Evolutionary conservation across 2,888 invertebrate genomes (phyloP).

Genomic region (Lithophane socia): DNA sequence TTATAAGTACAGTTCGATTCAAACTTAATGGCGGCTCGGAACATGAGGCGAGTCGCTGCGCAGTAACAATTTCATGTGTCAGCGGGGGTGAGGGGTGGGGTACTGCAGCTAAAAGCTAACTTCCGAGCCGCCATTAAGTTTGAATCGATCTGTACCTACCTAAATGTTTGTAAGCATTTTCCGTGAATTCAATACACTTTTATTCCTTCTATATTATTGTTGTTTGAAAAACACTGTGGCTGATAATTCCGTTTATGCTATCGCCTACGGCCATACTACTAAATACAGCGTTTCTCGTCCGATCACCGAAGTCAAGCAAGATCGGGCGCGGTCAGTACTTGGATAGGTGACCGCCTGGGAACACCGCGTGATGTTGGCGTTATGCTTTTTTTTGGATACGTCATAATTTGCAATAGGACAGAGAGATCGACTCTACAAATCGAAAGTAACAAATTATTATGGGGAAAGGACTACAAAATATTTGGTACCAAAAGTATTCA

Average conservation of each 20-base stretch:
- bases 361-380: slow-evolving; percentile 77
- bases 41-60: too few species aligned
- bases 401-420: neutral
- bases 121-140: too few species aligned
- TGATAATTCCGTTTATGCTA: neutral
- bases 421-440: too few species aligned
- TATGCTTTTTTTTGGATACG: neutral
- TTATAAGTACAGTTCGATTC: neutral
- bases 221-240: neutral
- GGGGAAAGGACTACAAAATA: too few species aligned
- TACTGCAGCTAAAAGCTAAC: too few species aligned
- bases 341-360: slow-evolving; percentile 81
- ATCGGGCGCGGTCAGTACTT: slow-evolving; percentile 82
- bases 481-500: too few species aligned
- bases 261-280: slow-evolving; percentile 77
- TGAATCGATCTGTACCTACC: too few species aligned
- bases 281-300: slow-evolving; percentile 77
- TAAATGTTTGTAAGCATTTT: neutral
- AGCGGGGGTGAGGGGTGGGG: too few species aligned
- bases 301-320: slow-evolving; percentile 71
- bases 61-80: too few species aligned
- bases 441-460: too few species aligned
- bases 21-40: too few species aligned
- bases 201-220: neutral
- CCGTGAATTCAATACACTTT: neutral